Base-by-base conservation (phyloP, 2,113 vertebrate genomes). In the Electrona antarctica region DNA sequence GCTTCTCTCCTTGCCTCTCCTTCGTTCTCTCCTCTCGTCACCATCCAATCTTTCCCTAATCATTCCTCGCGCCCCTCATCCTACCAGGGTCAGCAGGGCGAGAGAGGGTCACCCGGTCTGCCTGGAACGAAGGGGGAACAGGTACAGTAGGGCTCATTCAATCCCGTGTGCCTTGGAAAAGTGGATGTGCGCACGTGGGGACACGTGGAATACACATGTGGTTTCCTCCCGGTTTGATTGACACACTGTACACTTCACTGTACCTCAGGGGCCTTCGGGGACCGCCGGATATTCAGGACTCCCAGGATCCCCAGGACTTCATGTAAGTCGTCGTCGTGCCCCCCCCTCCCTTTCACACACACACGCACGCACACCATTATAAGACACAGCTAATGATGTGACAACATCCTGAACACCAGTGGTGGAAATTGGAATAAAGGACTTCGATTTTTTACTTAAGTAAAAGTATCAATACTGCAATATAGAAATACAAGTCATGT, bases 41-140 rank as follows among this genome's bases (percentile, higher is more conserved):
- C 14, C 45, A n/a, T 14, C 15, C 13, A 7, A 4, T 33, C 6
- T 71, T 60, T 79, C 73, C 73, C 63, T 81, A 79, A 90, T 76
- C 54, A 29, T 64, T 47, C 51, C 28, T 60, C 12, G 1, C 66
- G 70, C 50, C 72, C 6, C 1, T 57, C 79, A 59, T 82, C 28
- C n/a, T 70, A 21, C 33, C 92, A 98, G 97, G 97, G 97, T 86
- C 95, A 96, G 62, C 95, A 95, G 75, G 97, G 97, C 28, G 97
- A 98, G 41, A 92, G 93, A 6, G 97, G 97, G 67, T 73, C 84
- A 15, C 14, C 89, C 0, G 97, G 97, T 63, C 85, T 89, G 1
- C 15, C 90, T 0, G 97, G 97, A 79, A 86, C 92, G 47, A 99
- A 99, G 77, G 97, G 97, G 46, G 97, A 99, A 67, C 93, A 89